A percentile compares a stretch with the other conserved stretches of the same genome.
phyloP scores from a whole-genome alignment of 2,888 invertebrate genomes.

The Embidobia sp. region DNA sequence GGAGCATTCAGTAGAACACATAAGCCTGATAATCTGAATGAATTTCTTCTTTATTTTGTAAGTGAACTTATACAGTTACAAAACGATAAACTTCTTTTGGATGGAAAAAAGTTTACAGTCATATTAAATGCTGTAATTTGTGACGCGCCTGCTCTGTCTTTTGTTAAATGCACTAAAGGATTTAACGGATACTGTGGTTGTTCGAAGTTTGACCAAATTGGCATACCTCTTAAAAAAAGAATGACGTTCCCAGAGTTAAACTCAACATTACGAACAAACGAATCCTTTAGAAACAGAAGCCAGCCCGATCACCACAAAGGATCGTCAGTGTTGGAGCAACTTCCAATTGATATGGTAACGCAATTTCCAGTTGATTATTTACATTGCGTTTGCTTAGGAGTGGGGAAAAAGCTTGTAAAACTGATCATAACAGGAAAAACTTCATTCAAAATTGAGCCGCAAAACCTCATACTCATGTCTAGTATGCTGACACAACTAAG shows the following conservation, averaged over 20 bases:
- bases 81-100: neutral
- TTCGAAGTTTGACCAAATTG: neutral
- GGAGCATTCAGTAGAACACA: neutral
- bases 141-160: conserved; percentile 5
- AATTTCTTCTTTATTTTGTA: neutral
- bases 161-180: neutral
- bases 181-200: conserved; percentile 1
- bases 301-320: neutral
- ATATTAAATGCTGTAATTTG: neutral
- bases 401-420: neutral
- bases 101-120: neutral
- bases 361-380: conserved; percentile 8
- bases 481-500: neutral
- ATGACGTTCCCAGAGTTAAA: conserved; percentile 4
- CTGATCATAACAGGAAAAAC: neutral
- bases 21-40: neutral
- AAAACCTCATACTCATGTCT: neutral
- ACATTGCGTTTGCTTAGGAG: conserved; percentile 10
- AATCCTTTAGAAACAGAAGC: neutral
- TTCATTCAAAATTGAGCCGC: neutral
- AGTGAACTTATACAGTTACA: neutral
- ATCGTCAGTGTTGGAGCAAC: conserved; percentile 3
- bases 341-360: conserved; percentile 1
- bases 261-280: neutral
- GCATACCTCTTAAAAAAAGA: neutral